A percentile compares a stretch with the other conserved stretches of the same genome.
Evolutionary conservation across 2,888 invertebrate genomes (phyloP).

Genomic region (Epsilonema sp.): DNA sequence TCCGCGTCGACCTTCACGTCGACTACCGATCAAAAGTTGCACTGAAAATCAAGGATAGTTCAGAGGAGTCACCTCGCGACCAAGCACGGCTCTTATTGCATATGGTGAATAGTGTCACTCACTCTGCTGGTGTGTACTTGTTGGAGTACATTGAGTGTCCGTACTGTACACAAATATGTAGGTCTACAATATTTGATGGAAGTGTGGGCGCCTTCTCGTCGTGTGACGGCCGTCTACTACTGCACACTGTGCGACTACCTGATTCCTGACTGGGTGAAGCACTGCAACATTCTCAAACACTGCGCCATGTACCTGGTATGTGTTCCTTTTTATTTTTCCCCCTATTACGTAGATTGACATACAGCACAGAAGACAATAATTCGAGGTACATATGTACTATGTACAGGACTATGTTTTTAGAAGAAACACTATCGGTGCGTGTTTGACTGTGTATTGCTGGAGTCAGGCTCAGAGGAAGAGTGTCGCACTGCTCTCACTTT

Average conservation of each 20-base stretch:
- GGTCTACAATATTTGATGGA: conserved; percentile 4
- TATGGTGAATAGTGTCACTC: too few relatives aligned
- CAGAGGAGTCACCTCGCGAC: too few relatives aligned
- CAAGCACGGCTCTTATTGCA: too few relatives aligned
- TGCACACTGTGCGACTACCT: conserved; percentile 3
- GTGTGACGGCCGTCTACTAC: conserved; percentile 5
- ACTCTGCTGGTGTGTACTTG: neutral
- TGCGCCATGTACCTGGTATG: conserved; percentile 3
- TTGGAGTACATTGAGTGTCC: neutral
- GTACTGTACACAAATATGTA: neutral
- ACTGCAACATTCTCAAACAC: conserved; percentile 3
- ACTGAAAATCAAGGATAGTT: too few relatives aligned
- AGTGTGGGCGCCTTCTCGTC: conserved; percentile 5
- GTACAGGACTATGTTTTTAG: too few relatives aligned
- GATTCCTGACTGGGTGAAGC: neutral
- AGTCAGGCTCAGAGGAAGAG: neutral
- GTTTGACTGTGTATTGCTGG: conserved; percentile 1
- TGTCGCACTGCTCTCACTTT: neutral
- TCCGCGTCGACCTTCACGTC: too few relatives aligned
- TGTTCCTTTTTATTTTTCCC: too few relatives aligned
- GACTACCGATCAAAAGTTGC: too few relatives aligned
- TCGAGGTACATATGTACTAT: too few relatives aligned
- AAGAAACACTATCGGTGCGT: conserved; percentile 2
- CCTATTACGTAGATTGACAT: too few relatives aligned
- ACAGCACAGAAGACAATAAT: too few relatives aligned